Percentiles rank a stretch among this genome's conserved stretches.
Evolutionary conservation across 2,797 vertebrate species (phyloP).

Genomic region (Coluber constrictor): DNA sequence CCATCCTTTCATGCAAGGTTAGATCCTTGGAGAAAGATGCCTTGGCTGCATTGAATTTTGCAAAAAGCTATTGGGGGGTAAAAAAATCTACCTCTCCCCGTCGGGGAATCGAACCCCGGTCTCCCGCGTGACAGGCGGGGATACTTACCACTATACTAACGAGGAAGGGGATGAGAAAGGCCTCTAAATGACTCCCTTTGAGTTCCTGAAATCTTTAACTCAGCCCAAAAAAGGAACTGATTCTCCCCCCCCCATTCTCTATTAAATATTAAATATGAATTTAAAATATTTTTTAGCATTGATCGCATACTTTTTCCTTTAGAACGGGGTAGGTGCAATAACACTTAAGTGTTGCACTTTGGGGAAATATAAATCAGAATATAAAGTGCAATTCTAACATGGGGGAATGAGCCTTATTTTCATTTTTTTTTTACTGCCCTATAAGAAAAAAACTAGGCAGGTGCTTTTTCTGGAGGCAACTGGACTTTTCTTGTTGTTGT

Average conservation of each 20-base stretch:
- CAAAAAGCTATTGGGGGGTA: too few relatives aligned
- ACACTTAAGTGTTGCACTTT: not conserved
- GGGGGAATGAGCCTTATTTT: not conserved
- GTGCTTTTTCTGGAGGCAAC: too few relatives aligned
- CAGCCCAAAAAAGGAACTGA: rapidly evolving
- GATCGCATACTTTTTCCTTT: not conserved
- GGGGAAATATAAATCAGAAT: not conserved
- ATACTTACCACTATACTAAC: constrained; percentile 58
- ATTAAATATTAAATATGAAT: not conserved
- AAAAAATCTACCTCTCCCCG: not conserved
- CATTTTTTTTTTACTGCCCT: not conserved
- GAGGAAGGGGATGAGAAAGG: not conserved
- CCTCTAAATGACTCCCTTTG: too few relatives aligned
- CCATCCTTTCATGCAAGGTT: too few relatives aligned
- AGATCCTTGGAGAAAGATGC: not conserved
- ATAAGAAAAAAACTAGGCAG: not conserved
- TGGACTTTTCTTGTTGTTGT: too few relatives aligned
- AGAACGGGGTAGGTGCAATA: not conserved
- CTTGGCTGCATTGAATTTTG: too few relatives aligned
- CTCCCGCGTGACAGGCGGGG: constrained; percentile 39
- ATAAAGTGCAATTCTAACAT: not conserved
- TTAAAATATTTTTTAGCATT: not conserved
- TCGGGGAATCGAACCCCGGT: constrained; percentile 62
- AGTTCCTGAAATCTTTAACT: too few relatives aligned
- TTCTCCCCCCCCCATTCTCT: too few relatives aligned